Evolutionary conservation across 30 jellyfish, hydroid and myxozoan genomes (phyloP), one percentile per base, ranked within the genome.

Genomic region (Hydra vulgaris): DNA sequence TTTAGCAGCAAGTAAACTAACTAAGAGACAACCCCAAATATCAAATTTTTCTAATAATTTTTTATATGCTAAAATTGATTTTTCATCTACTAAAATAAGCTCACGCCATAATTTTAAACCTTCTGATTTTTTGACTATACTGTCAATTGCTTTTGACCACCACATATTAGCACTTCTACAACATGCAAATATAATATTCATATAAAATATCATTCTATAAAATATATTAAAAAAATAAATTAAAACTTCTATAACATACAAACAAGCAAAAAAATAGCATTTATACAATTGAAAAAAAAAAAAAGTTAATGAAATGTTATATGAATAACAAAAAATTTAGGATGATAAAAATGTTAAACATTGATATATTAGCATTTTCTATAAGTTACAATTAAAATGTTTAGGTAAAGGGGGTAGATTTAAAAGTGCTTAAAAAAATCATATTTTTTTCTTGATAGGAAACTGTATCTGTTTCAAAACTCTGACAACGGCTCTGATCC

Each of bases 21-120:
- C 96, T 72, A 88, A 83, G 15, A 88, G 81, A 67, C 96, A 88
- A 7, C 96, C 96, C 94, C 94, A 83, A 8, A 79, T 77, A 54
- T 94, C 94, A 83, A 94, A 88, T 17, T 76, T 84, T 17, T 88
- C 94, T 76, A 88, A 53, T 70, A 88, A 54, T 17, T 17, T 54
- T 53, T 79, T 81, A 15, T 83, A 71, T 25, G 87, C 26, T 7
- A 40, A 40, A 12, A 83, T 73, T 7, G 96, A 72, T 15, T 78
- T 56, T 8, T 87, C 70, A 54, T 67, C 79, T 3, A 81, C 25
- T 17, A 7, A 8, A 18, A 74, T 18, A 23, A 83, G 72, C 26
- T 76, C 69, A 72, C 88, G 81, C 96, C 96, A 88, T 24, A 87
- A 72, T 24, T 83, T 84, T 79, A 73, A 80, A 7, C 94, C 96